Base-by-base conservation (phyloP, 2,888 invertebrate genomes). In the Leptinotarsa tumamoca region DNA sequence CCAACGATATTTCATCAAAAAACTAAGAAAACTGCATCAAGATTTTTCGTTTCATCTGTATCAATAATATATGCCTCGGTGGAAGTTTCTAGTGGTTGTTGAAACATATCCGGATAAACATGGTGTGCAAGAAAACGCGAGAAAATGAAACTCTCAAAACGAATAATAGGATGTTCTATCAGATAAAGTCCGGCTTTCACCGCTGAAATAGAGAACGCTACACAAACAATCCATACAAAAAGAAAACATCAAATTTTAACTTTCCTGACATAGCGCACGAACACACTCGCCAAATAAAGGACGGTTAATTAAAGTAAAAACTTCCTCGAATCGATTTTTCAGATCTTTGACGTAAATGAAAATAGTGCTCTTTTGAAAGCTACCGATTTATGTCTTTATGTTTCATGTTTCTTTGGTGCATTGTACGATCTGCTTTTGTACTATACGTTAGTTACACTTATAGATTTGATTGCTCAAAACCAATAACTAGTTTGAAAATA, bases 121-220 rank as follows among this genome's bases (percentile, higher is more conserved):
- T 23, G 2, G 21, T 18, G 58, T 13, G 23, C 7, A 14, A 58
- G 58, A 58, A 58, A 58, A 58, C 58, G 58, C 58, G 58, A 58
- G 58, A 58, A 58, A 58, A 58, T 58, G 23, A 21, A 54, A 18
- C 58, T 21, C 58, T 58, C 58, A 23, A 58, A 58, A 58, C 58
- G 58, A 58, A 58, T 58, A 23, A 58, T 23, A 23, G 23, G 58
- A 58, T 23, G 58, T 58, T 58, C 21, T 23, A 58, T 58, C 58
- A 58, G 58, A 58, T 58, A 58, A 23, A 21, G 23, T 1, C 15
- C 4, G 58, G 21, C 58, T 58, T 58, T 58, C 58, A 58, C 14
- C 23, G 58, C 58, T 58, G 58, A 58, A 58, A 58, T 58, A 23
- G 58, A 58, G 58, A 58, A 58, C 14, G 58, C 58, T 58, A 23